Conservation (phyloP, 2,113 vertebrate genomes). For the Carlito syrichta region DNA sequence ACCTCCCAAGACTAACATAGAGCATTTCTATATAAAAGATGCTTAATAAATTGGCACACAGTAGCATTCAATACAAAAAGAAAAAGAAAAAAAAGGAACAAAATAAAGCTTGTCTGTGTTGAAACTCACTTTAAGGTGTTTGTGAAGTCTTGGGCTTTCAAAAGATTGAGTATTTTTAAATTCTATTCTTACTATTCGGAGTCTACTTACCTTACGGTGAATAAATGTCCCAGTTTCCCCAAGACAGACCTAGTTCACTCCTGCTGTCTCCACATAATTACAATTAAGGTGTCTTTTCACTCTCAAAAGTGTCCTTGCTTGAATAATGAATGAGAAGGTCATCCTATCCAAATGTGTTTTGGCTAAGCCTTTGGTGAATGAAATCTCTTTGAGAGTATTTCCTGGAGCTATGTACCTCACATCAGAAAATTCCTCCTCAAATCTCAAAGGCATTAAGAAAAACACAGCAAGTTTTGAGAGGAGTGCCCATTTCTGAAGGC, state of each 20-base stretch:
- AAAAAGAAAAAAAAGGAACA: not conserved
- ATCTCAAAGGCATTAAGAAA: not conserved
- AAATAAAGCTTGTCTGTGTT: not conserved
- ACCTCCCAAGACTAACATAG: not conserved
- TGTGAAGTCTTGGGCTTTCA: not conserved
- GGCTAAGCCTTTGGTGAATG: not conserved
- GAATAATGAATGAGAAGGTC: not conserved
- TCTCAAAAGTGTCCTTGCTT: not conserved
- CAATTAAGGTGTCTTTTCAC: not conserved
- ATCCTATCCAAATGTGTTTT: not conserved
- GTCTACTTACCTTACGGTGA: not conserved
- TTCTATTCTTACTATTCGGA: not conserved
- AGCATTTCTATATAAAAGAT: not conserved
- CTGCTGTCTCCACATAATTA: not conserved
- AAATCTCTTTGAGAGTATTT: not conserved
- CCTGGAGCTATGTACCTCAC: not conserved
- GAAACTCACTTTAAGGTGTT: not conserved
- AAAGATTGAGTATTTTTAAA: not conserved
- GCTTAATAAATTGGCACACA: not conserved
- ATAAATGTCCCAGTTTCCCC: not conserved
- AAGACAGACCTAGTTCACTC: too few relatives aligned
- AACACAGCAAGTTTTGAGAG: not conserved
- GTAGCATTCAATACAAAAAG: not conserved
- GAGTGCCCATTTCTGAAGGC: not conserved
- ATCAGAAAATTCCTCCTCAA: not conserved